A percentile compares a stretch with the other conserved stretches of the same genome.
Conservation (phyloP, 2,797 vertebrate genomes). For the Sebastes trivittatus region DNA sequence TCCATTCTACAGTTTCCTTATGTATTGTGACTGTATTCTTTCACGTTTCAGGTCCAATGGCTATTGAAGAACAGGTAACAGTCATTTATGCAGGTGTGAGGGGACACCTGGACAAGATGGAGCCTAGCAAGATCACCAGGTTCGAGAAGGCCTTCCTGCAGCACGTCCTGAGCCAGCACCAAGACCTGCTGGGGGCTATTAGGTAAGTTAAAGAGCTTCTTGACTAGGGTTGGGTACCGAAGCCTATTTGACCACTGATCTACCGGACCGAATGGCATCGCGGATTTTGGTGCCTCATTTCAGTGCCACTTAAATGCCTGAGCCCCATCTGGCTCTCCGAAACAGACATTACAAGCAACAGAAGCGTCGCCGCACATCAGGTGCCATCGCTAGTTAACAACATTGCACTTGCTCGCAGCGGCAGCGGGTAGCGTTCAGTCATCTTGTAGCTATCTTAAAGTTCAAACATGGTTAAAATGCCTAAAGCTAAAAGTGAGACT, state of each 20-base stretch:
- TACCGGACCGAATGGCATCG: background rate
- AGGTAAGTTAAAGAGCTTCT: slow-evolving; percentile 74
- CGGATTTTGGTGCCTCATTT: background rate
- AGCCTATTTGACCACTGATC: too few species aligned
- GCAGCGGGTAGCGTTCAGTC: background rate
- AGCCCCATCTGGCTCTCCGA: background rate
- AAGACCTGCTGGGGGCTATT: slow-evolving; percentile 88
- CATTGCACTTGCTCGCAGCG: background rate
- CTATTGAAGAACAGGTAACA: slow-evolving; percentile 96
- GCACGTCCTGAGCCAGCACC: slow-evolving; percentile 92
- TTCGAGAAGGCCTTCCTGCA: slow-evolving; percentile 95
- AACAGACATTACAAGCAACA: accelerated
- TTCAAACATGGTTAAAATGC: background rate
- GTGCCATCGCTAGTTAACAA: background rate
- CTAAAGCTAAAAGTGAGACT: background rate
- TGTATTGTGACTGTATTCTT: background rate
- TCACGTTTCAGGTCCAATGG: slow-evolving; percentile 89
- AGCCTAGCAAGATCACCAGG: slow-evolving; percentile 96
- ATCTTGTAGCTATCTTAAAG: background rate
- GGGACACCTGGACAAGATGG: slow-evolving; percentile 95
- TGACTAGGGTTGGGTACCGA: background rate
- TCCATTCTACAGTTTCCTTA: background rate
- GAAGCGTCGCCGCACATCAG: background rate
- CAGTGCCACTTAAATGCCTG: background rate
- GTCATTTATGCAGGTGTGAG: slow-evolving; percentile 97